Conservation (phyloP, 2,888 invertebrate species). For the Drosophila tripunctata region DNA sequence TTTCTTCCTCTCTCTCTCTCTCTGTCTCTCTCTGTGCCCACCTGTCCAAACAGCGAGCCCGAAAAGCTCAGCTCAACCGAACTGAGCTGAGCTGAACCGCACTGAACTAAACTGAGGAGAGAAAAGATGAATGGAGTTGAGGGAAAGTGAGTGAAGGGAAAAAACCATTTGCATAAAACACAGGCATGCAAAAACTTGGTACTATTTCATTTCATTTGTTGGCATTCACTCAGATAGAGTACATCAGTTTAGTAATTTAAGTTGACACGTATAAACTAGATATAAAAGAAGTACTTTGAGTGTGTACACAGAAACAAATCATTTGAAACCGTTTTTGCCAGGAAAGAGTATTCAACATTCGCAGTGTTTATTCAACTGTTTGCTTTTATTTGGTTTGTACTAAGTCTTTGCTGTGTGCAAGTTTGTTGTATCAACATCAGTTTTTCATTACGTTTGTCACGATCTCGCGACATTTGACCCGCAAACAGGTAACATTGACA, state of each 20-base stretch:
- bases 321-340: not conserved
- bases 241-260: not conserved
- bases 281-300: not conserved
- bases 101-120: not conserved
- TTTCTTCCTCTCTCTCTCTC: not conserved
- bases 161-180: slow-evolving; percentile 72
- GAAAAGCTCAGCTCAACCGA: slow-evolving; percentile 41
- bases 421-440: slow-evolving; percentile 51
- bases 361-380: not conserved
- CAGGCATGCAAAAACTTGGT: slow-evolving; percentile 64
- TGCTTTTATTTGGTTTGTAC: slow-evolving; percentile 4
- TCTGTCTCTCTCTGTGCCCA: slow-evolving; percentile 28
- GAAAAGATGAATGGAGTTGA: slow-evolving; percentile 10
- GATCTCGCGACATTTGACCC: slow-evolving; percentile 33
- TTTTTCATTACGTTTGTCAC: slow-evolving; percentile 66
- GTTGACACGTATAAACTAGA: no score
- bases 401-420: slow-evolving; percentile 5
- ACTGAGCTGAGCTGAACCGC: slow-evolving; percentile 12
- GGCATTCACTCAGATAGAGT: slow-evolving; percentile 6
- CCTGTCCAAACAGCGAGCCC: slow-evolving; percentile 67
- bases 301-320: no score
- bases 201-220: slow-evolving; percentile 66
- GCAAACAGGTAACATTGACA: slow-evolving; percentile 13
- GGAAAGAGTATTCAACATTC: not conserved
- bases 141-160: slow-evolving; percentile 8